Evolutionary conservation across 2,113 vertebrate species (phyloP), one percentile per base, ranked within the genome.

Genomic region (Sphyrna mokarran): DNA sequence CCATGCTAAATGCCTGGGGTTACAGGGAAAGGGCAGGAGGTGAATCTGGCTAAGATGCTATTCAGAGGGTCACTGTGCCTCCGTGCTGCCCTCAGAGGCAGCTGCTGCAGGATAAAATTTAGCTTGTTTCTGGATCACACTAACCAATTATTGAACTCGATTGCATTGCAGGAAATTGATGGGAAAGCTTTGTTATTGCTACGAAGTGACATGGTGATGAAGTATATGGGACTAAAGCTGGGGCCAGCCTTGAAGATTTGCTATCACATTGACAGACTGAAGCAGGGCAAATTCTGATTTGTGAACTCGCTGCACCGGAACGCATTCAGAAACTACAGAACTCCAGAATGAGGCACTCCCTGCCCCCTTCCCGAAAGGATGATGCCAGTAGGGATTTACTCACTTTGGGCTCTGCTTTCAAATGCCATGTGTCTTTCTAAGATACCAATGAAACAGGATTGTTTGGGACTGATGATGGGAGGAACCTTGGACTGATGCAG

Each of bases 171-270:
- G 98, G 98, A 99, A 97, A 99, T 99, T 76, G 98, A 99, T 0
- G 98, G 98, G 18, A 99, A 98, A 95, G 98, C 98, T 13, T 98
- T 99, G 94, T 98, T 99, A 69, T 95, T 99, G 96, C 97, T 99
- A 96, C 98, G 98, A 4, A 99, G 98, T 0, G 98, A 99, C 96
- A 98, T 98, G 97, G 99, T 99, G 98, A 99, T 99, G 98, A 99
- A 99, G 96, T 99, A 99, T 97, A 99, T 99, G 99, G 99, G 99
- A 78, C 97, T 99, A 96, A 99, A 99, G 97, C 98, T 99, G 96
- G 99, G 99, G 22, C 99, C 99, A 0, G 98, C 99, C 13, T 98
- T 99, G 97, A 99, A 99, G 97, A 98, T 99, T 96, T 98, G 98
- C 96, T 99, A 99, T 97, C 99, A 99, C 97, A 99, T 99, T 0